Evolutionary conservation across 2,888 invertebrate species (phyloP).

Genomic region (Diachrysia chrysitis): DNA sequence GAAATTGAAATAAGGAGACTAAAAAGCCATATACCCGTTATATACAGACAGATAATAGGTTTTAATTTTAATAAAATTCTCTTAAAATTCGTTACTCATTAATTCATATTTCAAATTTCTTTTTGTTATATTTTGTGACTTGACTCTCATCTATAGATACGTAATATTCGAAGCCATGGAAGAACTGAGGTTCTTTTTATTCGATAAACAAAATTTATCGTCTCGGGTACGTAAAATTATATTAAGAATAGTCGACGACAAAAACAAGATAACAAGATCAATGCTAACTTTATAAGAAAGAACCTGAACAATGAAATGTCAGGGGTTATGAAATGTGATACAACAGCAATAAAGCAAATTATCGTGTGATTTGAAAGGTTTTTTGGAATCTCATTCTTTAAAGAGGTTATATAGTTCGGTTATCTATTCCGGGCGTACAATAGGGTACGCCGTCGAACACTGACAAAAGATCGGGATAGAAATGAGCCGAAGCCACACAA

Average conservation of each 20-base stretch:
- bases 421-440: conserved; percentile 69
- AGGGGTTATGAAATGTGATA: conserved; percentile 22
- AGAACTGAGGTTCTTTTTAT: conserved; percentile 28
- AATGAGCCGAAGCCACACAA: conserved; percentile 71
- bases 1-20: too few relatives aligned
- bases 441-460: conserved; percentile 66
- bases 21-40: too few relatives aligned
- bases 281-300: conserved; percentile 13
- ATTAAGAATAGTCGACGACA: conserved; percentile 14
- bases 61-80: too few relatives aligned
- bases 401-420: conserved; percentile 63
- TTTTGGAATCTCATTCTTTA: conserved; percentile 61
- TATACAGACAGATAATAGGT: too few relatives aligned
- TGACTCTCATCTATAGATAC: conserved; percentile 21
- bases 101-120: background rate
- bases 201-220: conserved; percentile 25
- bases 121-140: conserved; percentile 19
- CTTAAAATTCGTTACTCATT: background rate
- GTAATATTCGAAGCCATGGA: conserved; percentile 20
- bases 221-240: conserved; percentile 18
- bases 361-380: conserved; percentile 63
- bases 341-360: conserved; percentile 33
- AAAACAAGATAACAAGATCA: conserved; percentile 17
- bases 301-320: conserved; percentile 8
- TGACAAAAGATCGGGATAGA: conserved; percentile 72